Base-by-base conservation (phyloP, 2,888 invertebrate genomes). In the Pseudanteris insignis region DNA sequence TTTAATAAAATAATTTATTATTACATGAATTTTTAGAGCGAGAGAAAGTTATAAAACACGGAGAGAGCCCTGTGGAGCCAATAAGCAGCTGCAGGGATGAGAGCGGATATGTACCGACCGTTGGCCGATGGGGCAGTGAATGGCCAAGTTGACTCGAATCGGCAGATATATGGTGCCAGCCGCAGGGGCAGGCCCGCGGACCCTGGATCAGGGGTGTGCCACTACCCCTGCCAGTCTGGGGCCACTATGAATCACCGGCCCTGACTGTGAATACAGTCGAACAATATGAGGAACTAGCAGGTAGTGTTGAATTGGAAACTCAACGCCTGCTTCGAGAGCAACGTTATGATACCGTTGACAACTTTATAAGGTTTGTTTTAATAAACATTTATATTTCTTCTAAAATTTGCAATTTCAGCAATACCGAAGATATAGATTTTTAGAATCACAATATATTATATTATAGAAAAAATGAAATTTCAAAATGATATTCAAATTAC, bases 101-200 rank as follows among this genome's bases (percentile, higher is more conserved):
- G 72, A 80, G 79, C 74, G 82, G 84, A 67, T 86, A 86, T 77
- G 85, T 88, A 83, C 92, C 92, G 83, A 86, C 89, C 80, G 92
- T 92, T 80, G 92, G 91, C 79, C 89, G 92, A 72, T 94, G 92
- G 92, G 93, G 92, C 82, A 88, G 89, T 84, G 93, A 94, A 83
- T 94, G 94, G 94, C 94, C 94, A 85, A 94, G 94, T 93, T 94
- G 94, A 94, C 94, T 94, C 94, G 89, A 87, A 86, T 81, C 81
- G 83, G 84, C 83, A 80, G 81, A 79, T 29, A 80, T 76, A 75
- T 80, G 81, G 82, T 83, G 83, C 74, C 79, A 78, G 75, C 79
- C 78, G 67, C 76, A 75, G 75, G 79, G 80, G 65, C 77, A 77
- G 76, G 79, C 79, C 70, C 78, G 76, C 68, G 79, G 78, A 65